Percentiles rank a stretch among this genome's conserved stretches.
These are phyloP conservation scores for Pseudopleuronectes americanus DNA, from an alignment of 2,797 vertebrate genomes.

Conservation along the genomic window DNA sequence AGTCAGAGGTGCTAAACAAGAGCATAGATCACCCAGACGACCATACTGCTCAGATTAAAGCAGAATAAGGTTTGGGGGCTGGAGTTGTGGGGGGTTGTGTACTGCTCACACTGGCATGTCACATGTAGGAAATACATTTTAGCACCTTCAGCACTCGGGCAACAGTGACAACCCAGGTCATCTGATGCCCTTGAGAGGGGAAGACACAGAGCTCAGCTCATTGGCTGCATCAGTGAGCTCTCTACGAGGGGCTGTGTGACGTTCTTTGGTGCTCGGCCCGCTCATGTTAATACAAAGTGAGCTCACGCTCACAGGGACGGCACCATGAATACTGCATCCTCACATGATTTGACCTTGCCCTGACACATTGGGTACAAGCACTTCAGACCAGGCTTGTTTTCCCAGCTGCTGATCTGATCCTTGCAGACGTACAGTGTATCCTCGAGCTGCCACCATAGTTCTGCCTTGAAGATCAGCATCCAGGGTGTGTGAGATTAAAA, in stretches of 20 bases:
- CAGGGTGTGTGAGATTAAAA: not conserved
- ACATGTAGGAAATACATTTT: slow-evolving; percentile 55
- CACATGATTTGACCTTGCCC: slow-evolving; percentile 55
- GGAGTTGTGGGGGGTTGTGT: not conserved
- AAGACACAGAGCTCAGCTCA: slow-evolving; percentile 48
- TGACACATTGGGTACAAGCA: slow-evolving; percentile 61
- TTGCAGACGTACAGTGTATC: slow-evolving; percentile 2
- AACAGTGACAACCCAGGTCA: slow-evolving; percentile 56
- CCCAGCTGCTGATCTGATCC: slow-evolving; percentile 45
- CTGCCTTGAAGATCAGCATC: slow-evolving; percentile 16
- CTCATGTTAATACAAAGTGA: slow-evolving; percentile 62
- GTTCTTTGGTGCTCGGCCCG: slow-evolving; percentile 38
- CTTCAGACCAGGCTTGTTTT: slow-evolving; percentile 14
- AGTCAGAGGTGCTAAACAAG: slow-evolving; percentile 59
- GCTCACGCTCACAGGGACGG: slow-evolving; percentile 31
- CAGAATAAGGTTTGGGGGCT: slow-evolving; percentile 14
- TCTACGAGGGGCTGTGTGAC: slow-evolving; percentile 25
- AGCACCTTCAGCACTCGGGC: slow-evolving; percentile 49
- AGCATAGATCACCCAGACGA: slow-evolving; percentile 48
- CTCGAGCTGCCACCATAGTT: slow-evolving; percentile 12
- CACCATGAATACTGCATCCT: slow-evolving; percentile 31
- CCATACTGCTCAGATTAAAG: slow-evolving; percentile 44
- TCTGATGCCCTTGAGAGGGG: slow-evolving; percentile 72
- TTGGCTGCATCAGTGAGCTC: slow-evolving; percentile 45
- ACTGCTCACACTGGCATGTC: slow-evolving; percentile 39